Evolutionary conservation across 2,797 vertebrate genomes (phyloP).

Genomic region (Coracias cyanogaster): DNA sequence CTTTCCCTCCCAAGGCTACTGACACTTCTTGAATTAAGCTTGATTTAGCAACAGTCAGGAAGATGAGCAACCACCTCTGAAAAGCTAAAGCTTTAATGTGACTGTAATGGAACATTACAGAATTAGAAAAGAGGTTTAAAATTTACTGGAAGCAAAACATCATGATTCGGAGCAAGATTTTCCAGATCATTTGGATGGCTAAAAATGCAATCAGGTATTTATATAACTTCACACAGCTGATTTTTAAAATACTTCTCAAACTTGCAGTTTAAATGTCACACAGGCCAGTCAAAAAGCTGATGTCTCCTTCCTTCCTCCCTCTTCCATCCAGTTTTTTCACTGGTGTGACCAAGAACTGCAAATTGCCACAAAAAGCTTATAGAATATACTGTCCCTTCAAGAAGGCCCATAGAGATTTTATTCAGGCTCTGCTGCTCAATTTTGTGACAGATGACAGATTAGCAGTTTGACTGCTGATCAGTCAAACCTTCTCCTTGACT

Average conservation of each 20-base stretch:
- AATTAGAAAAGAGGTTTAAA: not conserved
- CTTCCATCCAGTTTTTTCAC: not conserved
- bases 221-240: not conserved
- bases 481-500: not conserved
- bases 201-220: not conserved
- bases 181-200: not conserved
- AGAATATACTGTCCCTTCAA: not conserved
- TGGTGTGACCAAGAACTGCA: not conserved
- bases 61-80: not conserved
- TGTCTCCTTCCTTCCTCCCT: not conserved
- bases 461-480: not conserved
- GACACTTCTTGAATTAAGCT: not conserved
- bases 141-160: not conserved
- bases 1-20: not conserved
- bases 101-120: not conserved
- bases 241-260: not conserved
- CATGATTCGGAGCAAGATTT: not conserved
- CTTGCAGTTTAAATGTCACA: not conserved
- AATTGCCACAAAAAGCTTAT: not conserved
- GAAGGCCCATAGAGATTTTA: not conserved
- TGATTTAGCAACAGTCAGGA: not conserved
- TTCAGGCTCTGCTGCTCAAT: not conserved
- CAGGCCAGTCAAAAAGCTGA: not conserved
- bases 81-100: not conserved
- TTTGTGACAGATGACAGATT: not conserved